A percentile compares a stretch with the other conserved stretches of the same genome.
Evolutionary conservation across 2,113 vertebrate genomes (phyloP).

Genomic region (Eretmodus cyanostictus): DNA sequence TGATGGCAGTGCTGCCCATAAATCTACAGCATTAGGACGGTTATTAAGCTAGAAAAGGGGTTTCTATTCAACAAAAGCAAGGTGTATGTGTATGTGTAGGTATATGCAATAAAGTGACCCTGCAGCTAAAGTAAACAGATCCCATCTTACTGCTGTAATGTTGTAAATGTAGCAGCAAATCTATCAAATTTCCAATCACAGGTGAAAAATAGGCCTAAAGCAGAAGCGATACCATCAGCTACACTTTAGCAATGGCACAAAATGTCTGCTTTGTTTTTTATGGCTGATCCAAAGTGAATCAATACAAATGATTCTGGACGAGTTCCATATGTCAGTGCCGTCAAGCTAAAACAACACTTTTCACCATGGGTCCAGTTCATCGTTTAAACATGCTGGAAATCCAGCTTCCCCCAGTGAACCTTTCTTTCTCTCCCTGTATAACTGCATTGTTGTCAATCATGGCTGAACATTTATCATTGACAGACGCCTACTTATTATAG

Average conservation of each 20-base stretch:
- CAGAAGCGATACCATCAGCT: not conserved
- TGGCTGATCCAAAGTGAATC: not conserved
- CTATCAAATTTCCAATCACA: not conserved
- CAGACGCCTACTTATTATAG: not conserved
- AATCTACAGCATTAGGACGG: not conserved
- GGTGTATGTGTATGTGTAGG: not conserved
- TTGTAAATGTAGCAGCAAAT: not conserved
- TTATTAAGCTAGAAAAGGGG: not conserved
- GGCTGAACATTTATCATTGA: not conserved
- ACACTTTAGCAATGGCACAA: not conserved
- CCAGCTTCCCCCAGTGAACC: not conserved
- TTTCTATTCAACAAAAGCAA: not conserved
- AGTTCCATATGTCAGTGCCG: not conserved
- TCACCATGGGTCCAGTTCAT: not conserved
- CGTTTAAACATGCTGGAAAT: not conserved
- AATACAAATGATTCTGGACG: not conserved
- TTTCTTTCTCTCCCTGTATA: not conserved
- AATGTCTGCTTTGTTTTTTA: not conserved
- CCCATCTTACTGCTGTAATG: not conserved
- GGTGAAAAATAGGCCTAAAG: not conserved
- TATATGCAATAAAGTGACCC: not conserved
- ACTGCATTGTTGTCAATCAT: not conserved
- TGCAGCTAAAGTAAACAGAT: not conserved
- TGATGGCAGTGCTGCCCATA: not conserved
- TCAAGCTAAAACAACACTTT: not conserved